These are phyloP conservation scores for Microcebus griseorufus DNA, from an alignment of 2,113 vertebrate genomes.

Conservation along the genomic window DNA sequence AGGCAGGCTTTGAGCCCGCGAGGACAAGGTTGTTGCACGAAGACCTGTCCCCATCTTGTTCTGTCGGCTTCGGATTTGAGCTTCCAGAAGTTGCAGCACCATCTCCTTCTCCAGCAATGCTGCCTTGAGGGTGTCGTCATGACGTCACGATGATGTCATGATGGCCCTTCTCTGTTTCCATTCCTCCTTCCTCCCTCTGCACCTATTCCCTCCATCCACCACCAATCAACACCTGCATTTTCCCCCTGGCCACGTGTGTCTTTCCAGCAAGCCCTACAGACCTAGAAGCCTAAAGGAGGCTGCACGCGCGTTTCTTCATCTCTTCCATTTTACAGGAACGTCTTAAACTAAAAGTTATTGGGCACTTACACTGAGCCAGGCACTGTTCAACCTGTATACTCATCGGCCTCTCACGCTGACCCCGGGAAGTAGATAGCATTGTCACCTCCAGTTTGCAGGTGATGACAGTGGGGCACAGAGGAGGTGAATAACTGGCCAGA, in stretches of 20 bases:
- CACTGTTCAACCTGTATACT: accelerated
- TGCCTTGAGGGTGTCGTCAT: no score
- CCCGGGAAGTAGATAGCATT: accelerated
- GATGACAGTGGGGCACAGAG: no score
- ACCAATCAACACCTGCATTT: not conserved
- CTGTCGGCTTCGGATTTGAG: accelerated
- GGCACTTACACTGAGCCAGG: not conserved
- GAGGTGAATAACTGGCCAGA: not conserved
- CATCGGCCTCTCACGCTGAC: not conserved
- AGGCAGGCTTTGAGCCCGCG: accelerated
- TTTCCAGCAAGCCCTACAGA: not conserved
- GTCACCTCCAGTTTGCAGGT: not conserved
- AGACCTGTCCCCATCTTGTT: not conserved
- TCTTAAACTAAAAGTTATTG: not conserved
- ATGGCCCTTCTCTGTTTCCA: not conserved
- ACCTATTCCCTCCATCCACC: not conserved
- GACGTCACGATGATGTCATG: not conserved
- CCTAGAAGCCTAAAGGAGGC: not conserved
- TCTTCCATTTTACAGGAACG: not conserved
- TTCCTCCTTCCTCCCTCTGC: not conserved
- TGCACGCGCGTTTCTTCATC: no score
- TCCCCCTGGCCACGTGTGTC: not conserved
- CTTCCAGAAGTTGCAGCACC: not conserved
- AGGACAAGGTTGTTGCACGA: accelerated
- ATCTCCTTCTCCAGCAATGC: not conserved